Conservation (phyloP, 2,113 vertebrate genomes). For the Tachycineta bicolor region DNA sequence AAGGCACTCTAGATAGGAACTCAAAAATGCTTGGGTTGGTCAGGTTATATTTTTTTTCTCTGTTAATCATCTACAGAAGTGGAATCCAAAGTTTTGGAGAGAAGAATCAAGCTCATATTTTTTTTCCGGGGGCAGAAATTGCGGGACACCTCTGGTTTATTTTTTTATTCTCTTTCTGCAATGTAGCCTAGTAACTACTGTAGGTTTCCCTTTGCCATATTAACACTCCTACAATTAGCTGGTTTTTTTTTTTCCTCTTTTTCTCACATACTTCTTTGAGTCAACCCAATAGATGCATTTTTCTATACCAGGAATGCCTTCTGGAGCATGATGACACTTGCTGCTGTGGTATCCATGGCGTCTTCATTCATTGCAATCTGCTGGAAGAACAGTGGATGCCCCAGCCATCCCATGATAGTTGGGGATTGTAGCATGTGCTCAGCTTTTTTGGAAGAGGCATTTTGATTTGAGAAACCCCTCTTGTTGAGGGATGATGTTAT, state of each 20-base stretch:
- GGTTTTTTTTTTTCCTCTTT: background rate
- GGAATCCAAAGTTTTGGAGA: background rate
- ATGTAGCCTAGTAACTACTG: background rate
- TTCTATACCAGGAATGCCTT: background rate
- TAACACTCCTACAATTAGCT: background rate
- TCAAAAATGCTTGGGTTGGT: constrained; percentile 22
- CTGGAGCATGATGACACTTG: background rate
- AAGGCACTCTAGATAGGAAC: constrained; percentile 1
- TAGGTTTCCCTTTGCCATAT: background rate
- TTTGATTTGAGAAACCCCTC: background rate
- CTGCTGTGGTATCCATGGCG: background rate
- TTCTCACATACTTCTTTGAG: background rate
- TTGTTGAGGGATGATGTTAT: background rate
- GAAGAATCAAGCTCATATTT: background rate
- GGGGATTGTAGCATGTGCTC: background rate
- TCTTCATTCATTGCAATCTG: background rate
- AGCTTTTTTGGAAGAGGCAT: background rate
- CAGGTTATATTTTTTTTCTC: constrained; percentile 34
- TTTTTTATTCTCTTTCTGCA: background rate
- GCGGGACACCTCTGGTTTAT: background rate
- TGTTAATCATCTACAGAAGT: constrained; percentile 20
- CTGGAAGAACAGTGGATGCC: background rate
- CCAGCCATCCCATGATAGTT: accelerated
- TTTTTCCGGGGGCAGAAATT: background rate
- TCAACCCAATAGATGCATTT: background rate